Evolutionary conservation across 2,113 vertebrate species (phyloP).

Genomic region (Origma solitaria): DNA sequence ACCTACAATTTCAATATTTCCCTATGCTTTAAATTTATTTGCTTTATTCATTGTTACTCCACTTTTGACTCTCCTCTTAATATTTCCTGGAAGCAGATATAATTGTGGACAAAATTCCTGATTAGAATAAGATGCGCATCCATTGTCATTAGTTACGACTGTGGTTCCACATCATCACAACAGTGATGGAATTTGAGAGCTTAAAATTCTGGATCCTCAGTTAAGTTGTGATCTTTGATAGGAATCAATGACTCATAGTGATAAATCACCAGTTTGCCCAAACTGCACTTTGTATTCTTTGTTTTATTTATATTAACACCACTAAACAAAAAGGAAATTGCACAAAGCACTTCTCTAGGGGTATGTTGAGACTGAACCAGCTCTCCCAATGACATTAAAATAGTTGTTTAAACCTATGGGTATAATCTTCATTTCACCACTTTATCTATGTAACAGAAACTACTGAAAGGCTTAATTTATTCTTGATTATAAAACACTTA

Average conservation of each 20-base stretch:
- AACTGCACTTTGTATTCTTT: neutral
- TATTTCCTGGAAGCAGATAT: neutral
- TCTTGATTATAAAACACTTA: neutral
- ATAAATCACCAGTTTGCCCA: neutral
- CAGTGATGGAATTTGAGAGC: neutral
- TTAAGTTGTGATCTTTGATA: neutral
- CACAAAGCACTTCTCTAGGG: neutral
- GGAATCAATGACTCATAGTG: neutral
- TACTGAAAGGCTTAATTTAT: conserved; percentile 14
- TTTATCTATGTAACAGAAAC: neutral
- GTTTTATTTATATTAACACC: neutral
- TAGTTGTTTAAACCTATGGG: neutral
- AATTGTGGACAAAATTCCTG: neutral
- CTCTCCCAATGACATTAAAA: neutral
- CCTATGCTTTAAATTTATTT: neutral
- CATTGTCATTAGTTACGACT: neutral
- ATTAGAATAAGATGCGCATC: neutral
- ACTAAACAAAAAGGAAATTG: neutral
- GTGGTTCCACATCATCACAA: neutral
- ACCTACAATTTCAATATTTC: neutral
- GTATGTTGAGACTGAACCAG: neutral
- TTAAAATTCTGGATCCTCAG: neutral
- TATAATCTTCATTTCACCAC: neutral
- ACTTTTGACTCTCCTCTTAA: neutral
- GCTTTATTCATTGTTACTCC: neutral